Evolutionary conservation across 2,797 vertebrate species (phyloP).

Genomic region (Acomys russatus): DNA sequence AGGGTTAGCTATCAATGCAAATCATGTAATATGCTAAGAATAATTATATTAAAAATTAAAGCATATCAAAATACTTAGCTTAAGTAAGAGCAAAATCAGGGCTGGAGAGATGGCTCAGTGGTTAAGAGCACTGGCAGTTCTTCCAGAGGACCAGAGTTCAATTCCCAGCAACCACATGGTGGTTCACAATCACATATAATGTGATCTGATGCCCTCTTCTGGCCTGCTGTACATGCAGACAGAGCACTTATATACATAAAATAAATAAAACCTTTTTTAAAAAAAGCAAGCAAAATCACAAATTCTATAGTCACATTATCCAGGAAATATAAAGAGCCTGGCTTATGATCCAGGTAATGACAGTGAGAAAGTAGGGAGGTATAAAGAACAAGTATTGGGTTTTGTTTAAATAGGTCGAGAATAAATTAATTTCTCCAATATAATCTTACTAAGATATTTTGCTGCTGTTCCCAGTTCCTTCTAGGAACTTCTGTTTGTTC

Average conservation of each 20-base stretch:
- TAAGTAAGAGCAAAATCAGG: neutral
- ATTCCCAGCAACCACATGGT: no score
- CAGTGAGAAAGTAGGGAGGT: constrained; percentile 28
- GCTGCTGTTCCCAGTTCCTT: constrained; percentile 6
- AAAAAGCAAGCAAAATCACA: neutral
- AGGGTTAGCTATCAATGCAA: constrained; percentile 1
- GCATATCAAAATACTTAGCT: neutral
- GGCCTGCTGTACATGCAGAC: no score
- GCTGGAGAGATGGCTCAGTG: no score
- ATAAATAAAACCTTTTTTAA: no score
- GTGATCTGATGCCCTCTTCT: no score
- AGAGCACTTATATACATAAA: no score
- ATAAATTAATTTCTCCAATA: constrained; percentile 1
- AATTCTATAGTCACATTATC: neutral
- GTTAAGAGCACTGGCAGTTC: no score
- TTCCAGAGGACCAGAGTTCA: no score
- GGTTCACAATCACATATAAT: no score
- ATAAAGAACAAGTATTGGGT: neutral
- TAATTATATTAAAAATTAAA: neutral
- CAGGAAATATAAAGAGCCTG: constrained; percentile 22
- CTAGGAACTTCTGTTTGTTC: constrained; percentile 41
- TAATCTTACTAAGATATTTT: constrained; percentile 30
- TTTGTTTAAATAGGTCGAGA: constrained; percentile 32
- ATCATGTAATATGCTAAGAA: neutral
- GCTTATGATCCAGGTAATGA: neutral